A percentile compares a stretch with the other conserved stretches of the same genome.
phyloP scores from a whole-genome alignment of 2,888 invertebrate genomes.

The Notodonta ziczac region DNA sequence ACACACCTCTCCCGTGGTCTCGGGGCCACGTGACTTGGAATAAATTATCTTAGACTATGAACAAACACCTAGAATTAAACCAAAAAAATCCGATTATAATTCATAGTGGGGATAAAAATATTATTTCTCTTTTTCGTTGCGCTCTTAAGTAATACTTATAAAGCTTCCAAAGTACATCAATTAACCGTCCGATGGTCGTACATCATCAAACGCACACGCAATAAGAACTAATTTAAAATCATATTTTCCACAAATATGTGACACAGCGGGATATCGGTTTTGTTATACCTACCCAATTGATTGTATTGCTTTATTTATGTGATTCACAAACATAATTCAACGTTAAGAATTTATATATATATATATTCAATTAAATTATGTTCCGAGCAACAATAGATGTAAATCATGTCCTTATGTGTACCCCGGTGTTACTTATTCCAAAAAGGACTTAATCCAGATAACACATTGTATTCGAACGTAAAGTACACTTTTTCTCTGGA shows the following conservation, averaged over 20 bases:
- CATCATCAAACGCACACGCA: too few relatives aligned
- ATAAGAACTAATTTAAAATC: neutral
- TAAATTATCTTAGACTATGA: conserved; percentile 40
- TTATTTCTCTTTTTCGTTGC: too few relatives aligned
- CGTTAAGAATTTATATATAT: neutral
- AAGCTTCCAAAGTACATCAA: too few relatives aligned
- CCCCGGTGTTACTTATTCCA: too few relatives aligned
- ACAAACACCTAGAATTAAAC: neutral
- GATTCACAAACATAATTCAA: neutral
- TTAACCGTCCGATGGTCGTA: too few relatives aligned
- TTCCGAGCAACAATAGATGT: too few relatives aligned
- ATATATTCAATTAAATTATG: neutral
- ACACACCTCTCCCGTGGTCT: conserved; percentile 51
- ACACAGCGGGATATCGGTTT: conserved; percentile 48
- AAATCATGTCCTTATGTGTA: too few relatives aligned
- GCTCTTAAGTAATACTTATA: too few relatives aligned
- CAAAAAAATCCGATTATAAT: neutral
- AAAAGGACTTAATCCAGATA: too few relatives aligned
- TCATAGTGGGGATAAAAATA: neutral
- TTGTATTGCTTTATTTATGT: conserved; percentile 12
- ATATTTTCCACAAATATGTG: conserved; percentile 3
- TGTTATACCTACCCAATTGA: conserved; percentile 42
- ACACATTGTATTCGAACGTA: too few relatives aligned
- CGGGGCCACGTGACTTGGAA: conserved; percentile 52
- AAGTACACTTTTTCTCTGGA: conserved; percentile 4